These are phyloP conservation scores for Aplocera efformata DNA, from an alignment of 2,888 invertebrate genomes.

Conservation along the genomic window DNA sequence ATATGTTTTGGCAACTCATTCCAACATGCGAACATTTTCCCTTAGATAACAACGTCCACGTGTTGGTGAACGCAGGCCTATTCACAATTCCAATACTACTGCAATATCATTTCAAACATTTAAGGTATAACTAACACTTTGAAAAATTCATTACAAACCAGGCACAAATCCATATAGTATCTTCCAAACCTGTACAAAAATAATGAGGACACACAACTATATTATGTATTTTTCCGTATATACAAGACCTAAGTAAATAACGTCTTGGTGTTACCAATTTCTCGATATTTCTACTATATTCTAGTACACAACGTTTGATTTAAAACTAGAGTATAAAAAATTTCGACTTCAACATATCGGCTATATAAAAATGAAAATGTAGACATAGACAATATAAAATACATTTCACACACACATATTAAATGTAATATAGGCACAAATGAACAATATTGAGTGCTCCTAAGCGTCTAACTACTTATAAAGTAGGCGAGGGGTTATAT, in stretches of 20 bases:
- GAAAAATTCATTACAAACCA: not conserved
- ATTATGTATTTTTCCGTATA: slow-evolving; percentile 35
- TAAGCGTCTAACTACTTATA: slow-evolving; percentile 57
- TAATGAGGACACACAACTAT: slow-evolving; percentile 38
- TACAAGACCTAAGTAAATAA: slow-evolving; percentile 56
- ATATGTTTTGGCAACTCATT: no score
- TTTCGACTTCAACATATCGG: slow-evolving; percentile 54
- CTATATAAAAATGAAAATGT: slow-evolving; percentile 44
- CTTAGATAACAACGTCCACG: no score
- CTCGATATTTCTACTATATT: slow-evolving; percentile 50
- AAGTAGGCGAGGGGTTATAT: slow-evolving; percentile 69
- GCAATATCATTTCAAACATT: no score
- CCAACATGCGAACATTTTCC: no score
- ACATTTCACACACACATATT: slow-evolving; percentile 51
- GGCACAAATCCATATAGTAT: not conserved
- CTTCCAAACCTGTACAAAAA: slow-evolving; percentile 45
- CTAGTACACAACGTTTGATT: slow-evolving; percentile 37
- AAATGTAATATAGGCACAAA: slow-evolving; percentile 71
- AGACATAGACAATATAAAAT: slow-evolving; percentile 31
- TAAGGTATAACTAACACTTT: no score
- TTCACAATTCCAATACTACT: no score
- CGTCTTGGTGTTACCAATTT: slow-evolving; percentile 69
- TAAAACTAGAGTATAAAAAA: slow-evolving; percentile 65
- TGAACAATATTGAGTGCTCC: slow-evolving; percentile 63
- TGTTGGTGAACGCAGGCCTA: no score